Base-by-base conservation (phyloP, 37 sponge, comb jelly and placozoan genomes). In the Lycopodina hypogea region DNA sequence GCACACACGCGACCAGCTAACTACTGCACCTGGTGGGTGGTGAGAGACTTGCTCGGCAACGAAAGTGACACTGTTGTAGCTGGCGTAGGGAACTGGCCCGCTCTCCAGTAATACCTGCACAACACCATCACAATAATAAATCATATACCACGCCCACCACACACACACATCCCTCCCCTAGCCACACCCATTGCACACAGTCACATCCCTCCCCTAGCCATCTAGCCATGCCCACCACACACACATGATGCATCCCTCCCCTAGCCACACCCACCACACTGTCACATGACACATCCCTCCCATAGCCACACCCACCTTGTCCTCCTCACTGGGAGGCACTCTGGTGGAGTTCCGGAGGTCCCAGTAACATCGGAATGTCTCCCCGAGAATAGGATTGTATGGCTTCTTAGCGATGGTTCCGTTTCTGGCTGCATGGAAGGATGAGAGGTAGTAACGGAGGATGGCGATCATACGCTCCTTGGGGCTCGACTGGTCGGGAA, bases 31-130 rank as follows among this genome's bases (percentile, higher is more conserved):
- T 78, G 97, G 97, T 53, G 97, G 97, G 63, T 97, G 97, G 70
- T 97, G 97, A 32, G 97, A 97, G 60, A 97, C 97, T 67, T 98
- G 99, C 52, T 98, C 99, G 15, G 99, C 96, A 22, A 95, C 64
- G 64, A 95, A 98, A 3, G 92, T 72, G 42, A 96, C 78, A 18
- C 89, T 85, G 68, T 84, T 75, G 55, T 87, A 76, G 39, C 81
- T 78, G 38, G 91, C 91, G 52, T 75, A 93, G 15, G 97, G 91
- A 3, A 87, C 83, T 28, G 97, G 97, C 24, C 97, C 97, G 45
- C 52, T 79, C 51, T 71, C 69, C 0, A 90, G 69, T 8, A 94
- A 6, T 1, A 45, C 34, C 83, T 85, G 38, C 68, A 45, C 30
- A 24, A 48, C 51, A 22, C 28, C 34, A 29, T 67, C 30, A 60